phyloP scores from a whole-genome alignment of 2,888 invertebrate genomes.

The Diarsia mendica region DNA sequence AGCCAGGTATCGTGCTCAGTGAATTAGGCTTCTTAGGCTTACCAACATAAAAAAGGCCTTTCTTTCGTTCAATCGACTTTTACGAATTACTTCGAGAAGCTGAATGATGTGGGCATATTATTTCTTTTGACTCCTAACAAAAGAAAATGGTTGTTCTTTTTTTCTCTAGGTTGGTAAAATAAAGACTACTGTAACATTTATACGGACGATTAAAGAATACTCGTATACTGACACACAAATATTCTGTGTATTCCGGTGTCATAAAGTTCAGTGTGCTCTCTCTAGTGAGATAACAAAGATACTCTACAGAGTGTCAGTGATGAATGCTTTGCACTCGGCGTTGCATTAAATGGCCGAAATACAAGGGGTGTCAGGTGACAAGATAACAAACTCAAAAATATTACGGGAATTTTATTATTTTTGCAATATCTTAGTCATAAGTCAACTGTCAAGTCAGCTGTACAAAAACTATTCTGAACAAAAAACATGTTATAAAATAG shows the following conservation, averaged over 20 bases:
- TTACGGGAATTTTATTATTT: neutral
- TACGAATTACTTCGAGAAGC: constrained; percentile 27
- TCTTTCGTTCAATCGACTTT: constrained; percentile 29
- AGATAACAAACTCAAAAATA: constrained; percentile 35
- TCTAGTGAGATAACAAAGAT: constrained; percentile 51
- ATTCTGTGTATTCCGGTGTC: constrained; percentile 7
- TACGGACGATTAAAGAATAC: constrained; percentile 11
- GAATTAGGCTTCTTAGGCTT: constrained; percentile 27
- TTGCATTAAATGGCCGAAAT: constrained; percentile 49
- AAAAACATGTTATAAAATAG: constrained; percentile 37
- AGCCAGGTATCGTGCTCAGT: constrained; percentile 8
- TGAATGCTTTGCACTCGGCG: constrained; percentile 42
- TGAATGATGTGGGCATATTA: constrained; percentile 36
- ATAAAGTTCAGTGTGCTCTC: constrained; percentile 37
- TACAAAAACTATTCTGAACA: constrained; percentile 15
- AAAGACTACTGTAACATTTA: neutral
- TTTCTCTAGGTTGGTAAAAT: constrained; percentile 2
- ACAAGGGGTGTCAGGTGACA: neutral
- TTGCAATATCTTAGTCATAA: constrained; percentile 14
- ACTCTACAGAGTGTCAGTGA: constrained; percentile 51
- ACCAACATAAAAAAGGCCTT: constrained; percentile 29
- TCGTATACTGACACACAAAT: constrained; percentile 11
- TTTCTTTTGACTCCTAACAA: constrained; percentile 8
- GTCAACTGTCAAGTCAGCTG: constrained; percentile 7
- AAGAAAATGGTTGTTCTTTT: constrained; percentile 25